Percentiles rank a stretch among this genome's conserved stretches.
phyloP scores from a whole-genome alignment of 1,140 invertebrate species.

The Cydia pomonella region DNA sequence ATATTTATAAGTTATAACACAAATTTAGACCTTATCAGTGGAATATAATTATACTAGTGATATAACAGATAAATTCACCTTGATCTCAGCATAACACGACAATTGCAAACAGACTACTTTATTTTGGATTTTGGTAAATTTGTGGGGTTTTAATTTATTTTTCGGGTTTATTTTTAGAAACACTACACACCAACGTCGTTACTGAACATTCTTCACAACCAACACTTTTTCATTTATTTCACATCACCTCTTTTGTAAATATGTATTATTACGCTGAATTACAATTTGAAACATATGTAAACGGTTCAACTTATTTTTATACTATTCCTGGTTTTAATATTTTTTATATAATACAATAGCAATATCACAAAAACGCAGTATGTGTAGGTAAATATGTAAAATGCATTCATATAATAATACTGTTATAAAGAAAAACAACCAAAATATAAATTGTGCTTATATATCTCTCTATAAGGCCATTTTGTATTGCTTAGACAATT shows the following conservation, averaged over 20 bases:
- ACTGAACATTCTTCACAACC: not conserved
- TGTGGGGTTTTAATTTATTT: not conserved
- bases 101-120: not conserved
- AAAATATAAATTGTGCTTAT: constrained; percentile 50
- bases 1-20: not conserved
- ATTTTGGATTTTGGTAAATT: no score
- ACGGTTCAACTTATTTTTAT: constrained; percentile 1
- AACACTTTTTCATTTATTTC: not conserved
- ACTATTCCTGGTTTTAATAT: not conserved
- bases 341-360: constrained; percentile 37
- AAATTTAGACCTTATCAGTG: constrained; percentile 10
- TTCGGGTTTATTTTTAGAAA: not conserved
- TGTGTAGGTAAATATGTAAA: constrained; percentile 54
- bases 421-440: constrained; percentile 54
- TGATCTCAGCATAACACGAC: not conserved
- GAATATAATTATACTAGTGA: not conserved
- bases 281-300: not conserved
- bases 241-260: not conserved
- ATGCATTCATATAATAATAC: constrained; percentile 65
- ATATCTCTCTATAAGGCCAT: constrained; percentile 62
- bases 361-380: constrained; percentile 61
- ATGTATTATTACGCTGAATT: not conserved
- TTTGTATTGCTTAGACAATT: constrained; percentile 59
- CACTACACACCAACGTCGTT: not conserved
- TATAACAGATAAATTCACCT: constrained; percentile 31